phyloP scores from a whole-genome alignment of 1,140 invertebrate species.

The Eueides isabella region DNA sequence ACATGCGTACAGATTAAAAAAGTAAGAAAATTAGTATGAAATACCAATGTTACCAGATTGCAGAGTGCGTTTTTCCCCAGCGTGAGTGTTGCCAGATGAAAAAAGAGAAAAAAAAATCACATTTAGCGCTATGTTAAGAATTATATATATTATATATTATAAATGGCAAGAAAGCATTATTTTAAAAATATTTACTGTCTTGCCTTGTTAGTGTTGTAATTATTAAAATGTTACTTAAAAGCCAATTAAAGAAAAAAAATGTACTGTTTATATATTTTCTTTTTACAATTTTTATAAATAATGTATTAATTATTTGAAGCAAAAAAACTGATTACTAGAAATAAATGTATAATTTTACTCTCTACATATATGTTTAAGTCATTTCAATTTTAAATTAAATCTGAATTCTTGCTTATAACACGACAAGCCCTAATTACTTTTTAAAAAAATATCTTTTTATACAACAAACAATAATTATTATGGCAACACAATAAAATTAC shows the following conservation, averaged over 20 bases:
- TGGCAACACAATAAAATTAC: conserved; percentile 45
- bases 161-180: conserved; percentile 65
- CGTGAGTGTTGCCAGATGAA: conserved; percentile 78
- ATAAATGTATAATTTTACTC: too few species aligned
- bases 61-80: conserved; percentile 78
- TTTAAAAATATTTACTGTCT: conserved; percentile 49
- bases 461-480: too few species aligned
- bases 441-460: too few species aligned
- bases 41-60: conserved; percentile 79
- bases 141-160: conserved; percentile 28
- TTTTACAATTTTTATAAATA: neutral
- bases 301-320: neutral
- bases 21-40: conserved; percentile 67
- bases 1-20: conserved; percentile 34
- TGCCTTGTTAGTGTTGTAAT: conserved; percentile 50
- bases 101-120: conserved; percentile 76
- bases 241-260: conserved; percentile 3
- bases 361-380: too few species aligned
- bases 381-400: too few species aligned
- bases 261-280: neutral
- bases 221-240: neutral
- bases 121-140: conserved; percentile 67
- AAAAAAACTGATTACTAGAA: too few species aligned
- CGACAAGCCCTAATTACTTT: too few species aligned
- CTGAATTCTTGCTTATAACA: too few species aligned